Evolutionary conservation across 2,888 invertebrate species (phyloP).

Genomic region (Lacanobia wlatinum): DNA sequence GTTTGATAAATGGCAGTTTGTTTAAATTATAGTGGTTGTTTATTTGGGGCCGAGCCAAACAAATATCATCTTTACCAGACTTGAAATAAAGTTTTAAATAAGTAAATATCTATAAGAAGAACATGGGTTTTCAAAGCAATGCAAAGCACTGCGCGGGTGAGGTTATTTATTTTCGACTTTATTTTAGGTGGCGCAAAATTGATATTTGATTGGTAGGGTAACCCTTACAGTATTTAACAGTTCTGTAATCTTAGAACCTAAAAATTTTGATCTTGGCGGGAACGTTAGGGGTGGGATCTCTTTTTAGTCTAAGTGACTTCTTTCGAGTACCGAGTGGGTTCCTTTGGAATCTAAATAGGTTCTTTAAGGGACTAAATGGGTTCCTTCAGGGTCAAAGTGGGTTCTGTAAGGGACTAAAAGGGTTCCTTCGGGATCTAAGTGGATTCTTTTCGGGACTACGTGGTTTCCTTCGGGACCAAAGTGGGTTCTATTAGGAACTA

Average conservation of each 20-base stretch:
- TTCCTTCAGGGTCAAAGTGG: not conserved
- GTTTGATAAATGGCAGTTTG: not conserved
- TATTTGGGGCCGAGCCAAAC: not conserved
- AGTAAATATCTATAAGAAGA: no score
- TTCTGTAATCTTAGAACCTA: not conserved
- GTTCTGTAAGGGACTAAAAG: not conserved
- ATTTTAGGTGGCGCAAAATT: not conserved
- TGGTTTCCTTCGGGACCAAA: not conserved
- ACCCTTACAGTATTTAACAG: no score
- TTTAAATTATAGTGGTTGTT: no score
- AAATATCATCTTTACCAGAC: fast-evolving
- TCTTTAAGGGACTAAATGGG: not conserved
- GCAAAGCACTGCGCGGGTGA: no score
- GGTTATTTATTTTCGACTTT: slow-evolving; percentile 5
- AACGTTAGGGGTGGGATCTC: not conserved
- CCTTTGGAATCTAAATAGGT: not conserved
- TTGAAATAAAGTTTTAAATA: slow-evolving; percentile 16
- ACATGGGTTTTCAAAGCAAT: no score
- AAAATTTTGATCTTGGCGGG: not conserved
- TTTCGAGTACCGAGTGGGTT: not conserved
- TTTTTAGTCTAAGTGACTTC: not conserved
- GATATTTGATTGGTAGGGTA: slow-evolving; percentile 9
- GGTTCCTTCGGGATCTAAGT: not conserved
- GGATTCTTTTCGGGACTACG: fast-evolving
- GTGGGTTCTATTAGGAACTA: not conserved